phyloP scores from a whole-genome alignment of 2,797 vertebrate species.

The Australoheros facetus region DNA sequence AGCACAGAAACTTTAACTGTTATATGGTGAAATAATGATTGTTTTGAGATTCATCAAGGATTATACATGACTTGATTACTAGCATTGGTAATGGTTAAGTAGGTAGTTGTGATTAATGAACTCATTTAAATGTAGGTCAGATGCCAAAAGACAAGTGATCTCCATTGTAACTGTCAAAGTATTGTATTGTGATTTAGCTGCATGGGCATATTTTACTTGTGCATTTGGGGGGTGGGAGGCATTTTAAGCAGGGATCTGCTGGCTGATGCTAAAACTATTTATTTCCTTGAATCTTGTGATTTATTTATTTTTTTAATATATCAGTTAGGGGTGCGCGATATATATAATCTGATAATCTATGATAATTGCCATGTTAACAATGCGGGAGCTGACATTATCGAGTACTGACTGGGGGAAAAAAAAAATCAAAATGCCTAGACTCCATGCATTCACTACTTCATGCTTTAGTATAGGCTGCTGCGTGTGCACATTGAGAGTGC shows the following conservation, averaged over 20 bases:
- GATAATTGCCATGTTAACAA: too few relatives aligned
- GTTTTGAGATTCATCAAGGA: background rate
- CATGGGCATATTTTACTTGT: background rate
- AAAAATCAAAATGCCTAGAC: too few relatives aligned
- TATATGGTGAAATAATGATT: background rate
- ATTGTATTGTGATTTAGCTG: background rate
- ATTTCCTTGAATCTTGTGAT: background rate
- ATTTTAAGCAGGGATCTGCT: background rate
- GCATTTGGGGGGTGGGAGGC: accelerated
- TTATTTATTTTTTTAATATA: background rate
- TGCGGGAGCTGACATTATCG: too few relatives aligned
- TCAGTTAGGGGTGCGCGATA: too few relatives aligned
- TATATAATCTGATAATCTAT: too few relatives aligned
- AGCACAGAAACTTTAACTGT: background rate
- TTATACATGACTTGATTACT: background rate
- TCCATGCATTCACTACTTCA: too few relatives aligned
- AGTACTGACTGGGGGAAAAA: too few relatives aligned
- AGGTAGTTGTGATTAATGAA: background rate
- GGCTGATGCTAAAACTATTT: too few relatives aligned
- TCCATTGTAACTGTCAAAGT: background rate
- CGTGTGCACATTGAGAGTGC: too few relatives aligned
- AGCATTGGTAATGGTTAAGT: background rate
- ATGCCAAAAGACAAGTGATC: too few relatives aligned
- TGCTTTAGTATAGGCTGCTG: too few relatives aligned
- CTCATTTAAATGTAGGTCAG: background rate